phyloP scores from a whole-genome alignment of 2,797 vertebrate species.

The Meda fulgida region DNA sequence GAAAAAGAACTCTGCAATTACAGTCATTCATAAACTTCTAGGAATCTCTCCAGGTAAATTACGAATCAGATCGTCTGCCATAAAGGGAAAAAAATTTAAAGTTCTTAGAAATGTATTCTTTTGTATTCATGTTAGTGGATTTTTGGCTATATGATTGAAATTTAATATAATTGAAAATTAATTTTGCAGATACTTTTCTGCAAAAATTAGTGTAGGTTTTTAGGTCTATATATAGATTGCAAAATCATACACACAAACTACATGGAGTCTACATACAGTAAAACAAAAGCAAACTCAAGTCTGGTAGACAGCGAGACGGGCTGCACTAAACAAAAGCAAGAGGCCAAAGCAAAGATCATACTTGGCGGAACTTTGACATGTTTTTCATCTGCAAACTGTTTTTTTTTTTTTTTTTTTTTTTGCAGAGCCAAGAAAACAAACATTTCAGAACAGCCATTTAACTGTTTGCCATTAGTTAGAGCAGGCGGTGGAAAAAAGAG shows the following conservation, averaged over 20 bases:
- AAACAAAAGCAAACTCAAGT: slow-evolving; percentile 51
- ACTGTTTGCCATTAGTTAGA: slow-evolving; percentile 79
- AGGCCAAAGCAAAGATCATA: slow-evolving; percentile 58
- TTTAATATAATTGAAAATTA: too few species aligned
- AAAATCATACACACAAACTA: slow-evolving; percentile 19
- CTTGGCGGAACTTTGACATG: slow-evolving; percentile 75
- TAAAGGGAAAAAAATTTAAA: too few species aligned
- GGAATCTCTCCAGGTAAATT: not conserved
- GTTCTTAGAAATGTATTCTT: not conserved
- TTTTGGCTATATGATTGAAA: not conserved
- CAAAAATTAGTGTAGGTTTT: not conserved
- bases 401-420: too few species aligned
- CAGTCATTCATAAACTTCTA: not conserved
- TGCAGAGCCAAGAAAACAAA: slow-evolving; percentile 80
- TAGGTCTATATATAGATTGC: not conserved
- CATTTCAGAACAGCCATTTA: slow-evolving; percentile 77
- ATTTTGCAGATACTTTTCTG: not conserved
- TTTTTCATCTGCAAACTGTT: slow-evolving; percentile 84
- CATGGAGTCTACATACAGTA: slow-evolving; percentile 38
- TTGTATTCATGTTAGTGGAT: not conserved
- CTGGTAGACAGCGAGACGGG: slow-evolving; percentile 38
- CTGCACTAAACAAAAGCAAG: slow-evolving; percentile 54
- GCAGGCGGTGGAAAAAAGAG: slow-evolving; percentile 64
- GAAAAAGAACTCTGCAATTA: not conserved
- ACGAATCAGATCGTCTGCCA: not conserved